These are phyloP conservation scores for Dendrocincla tyrannina DNA, from an alignment of 2,797 vertebrate species.

Conservation along the genomic window DNA sequence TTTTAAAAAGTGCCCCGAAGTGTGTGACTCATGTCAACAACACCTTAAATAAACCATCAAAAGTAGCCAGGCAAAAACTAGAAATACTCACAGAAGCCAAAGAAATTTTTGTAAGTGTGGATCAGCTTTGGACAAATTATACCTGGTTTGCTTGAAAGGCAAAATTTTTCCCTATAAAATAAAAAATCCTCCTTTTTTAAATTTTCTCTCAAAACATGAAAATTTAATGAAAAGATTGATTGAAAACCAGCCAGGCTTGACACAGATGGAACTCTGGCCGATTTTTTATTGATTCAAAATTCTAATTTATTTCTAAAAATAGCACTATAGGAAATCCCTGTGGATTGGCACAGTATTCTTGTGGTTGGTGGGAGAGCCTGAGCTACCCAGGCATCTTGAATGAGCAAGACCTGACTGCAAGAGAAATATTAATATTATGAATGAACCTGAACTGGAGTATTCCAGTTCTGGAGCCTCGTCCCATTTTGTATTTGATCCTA, in stretches of 20 bases:
- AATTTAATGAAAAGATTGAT: not conserved
- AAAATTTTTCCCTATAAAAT: not conserved
- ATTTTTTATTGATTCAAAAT: not conserved
- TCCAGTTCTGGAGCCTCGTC: not conserved
- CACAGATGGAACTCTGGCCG: not conserved
- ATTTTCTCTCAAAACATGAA: not conserved
- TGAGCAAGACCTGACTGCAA: not conserved
- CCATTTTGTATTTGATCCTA: not conserved
- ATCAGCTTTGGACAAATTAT: not conserved
- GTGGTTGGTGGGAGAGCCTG: not conserved
- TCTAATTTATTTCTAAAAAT: not conserved
- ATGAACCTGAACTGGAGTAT: not conserved
- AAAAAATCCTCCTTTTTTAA: not conserved
- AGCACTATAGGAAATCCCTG: not conserved
- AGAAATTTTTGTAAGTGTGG: not conserved
- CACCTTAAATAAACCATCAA: conserved; percentile 38
- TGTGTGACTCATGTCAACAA: not conserved
- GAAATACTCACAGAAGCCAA: conserved; percentile 6
- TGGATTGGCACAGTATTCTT: not conserved
- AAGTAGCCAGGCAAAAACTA: not conserved
- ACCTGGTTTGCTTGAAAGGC: not conserved
- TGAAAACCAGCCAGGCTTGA: not conserved
- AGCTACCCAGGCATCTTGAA: not conserved
- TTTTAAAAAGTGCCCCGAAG: conserved; percentile 7
- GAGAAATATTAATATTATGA: not conserved